Evolutionary conservation across 2,888 invertebrate species (phyloP).

Genomic region (Polymixis flavicincta): DNA sequence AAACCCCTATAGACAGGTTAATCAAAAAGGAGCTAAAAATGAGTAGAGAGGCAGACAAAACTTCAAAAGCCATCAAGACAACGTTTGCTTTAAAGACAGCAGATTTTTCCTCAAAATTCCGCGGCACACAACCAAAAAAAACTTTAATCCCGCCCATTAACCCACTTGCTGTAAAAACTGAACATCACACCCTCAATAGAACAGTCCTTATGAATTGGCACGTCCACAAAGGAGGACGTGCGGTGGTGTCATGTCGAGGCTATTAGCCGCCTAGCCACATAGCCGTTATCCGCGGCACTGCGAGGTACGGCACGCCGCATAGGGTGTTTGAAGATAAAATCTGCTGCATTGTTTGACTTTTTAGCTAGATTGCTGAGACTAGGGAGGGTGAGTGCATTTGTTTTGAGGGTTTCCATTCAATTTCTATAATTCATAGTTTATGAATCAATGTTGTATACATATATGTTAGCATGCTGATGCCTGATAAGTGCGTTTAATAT

Average conservation of each 20-base stretch:
- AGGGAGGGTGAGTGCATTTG: conserved; percentile 23
- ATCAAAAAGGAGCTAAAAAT: neutral
- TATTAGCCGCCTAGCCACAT: conserved; percentile 52
- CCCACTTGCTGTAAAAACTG: conserved; percentile 59
- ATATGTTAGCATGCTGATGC: neutral
- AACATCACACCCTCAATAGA: conserved; percentile 52
- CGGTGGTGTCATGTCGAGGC: conserved; percentile 46
- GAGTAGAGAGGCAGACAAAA: neutral
- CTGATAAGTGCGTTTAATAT: conserved; percentile 17
- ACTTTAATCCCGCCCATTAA: conserved; percentile 28
- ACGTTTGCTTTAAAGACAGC: neutral
- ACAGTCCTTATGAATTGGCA: conserved; percentile 62
- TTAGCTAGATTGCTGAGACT: conserved; percentile 16
- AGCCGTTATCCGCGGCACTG: conserved; percentile 54
- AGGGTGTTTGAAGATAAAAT: conserved; percentile 51
- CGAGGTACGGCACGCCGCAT: conserved; percentile 57
- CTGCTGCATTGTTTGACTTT: conserved; percentile 55
- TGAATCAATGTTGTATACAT: neutral
- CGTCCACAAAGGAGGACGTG: conserved; percentile 65
- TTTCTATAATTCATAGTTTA: neutral
- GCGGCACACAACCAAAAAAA: conserved; percentile 1
- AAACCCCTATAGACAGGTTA: neutral
- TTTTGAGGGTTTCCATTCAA: neutral
- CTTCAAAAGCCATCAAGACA: too few species aligned
- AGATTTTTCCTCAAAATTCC: neutral